phyloP scores from a whole-genome alignment of 2,113 vertebrate species.

The Dicaeum eximium region DNA sequence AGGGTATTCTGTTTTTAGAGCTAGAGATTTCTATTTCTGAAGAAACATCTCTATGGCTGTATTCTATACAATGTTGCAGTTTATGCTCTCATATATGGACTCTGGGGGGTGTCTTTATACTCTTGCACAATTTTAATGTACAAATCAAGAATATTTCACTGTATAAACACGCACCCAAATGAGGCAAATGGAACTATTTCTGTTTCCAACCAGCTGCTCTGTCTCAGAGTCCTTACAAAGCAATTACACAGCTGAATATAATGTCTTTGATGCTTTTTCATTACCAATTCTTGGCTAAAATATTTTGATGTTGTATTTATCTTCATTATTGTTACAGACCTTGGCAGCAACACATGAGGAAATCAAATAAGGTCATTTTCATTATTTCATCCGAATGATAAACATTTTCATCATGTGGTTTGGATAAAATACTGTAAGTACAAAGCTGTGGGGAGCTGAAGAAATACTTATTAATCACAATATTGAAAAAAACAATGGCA shows the following conservation, averaged over 20 bases:
- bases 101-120: background rate
- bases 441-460: background rate
- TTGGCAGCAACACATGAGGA: background rate
- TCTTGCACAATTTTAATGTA: background rate
- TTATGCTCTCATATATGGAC: background rate
- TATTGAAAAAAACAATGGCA: background rate
- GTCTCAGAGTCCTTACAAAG: background rate
- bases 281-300: background rate
- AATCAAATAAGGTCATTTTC: background rate
- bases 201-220: background rate
- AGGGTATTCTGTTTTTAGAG: background rate
- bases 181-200: background rate
- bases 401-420: background rate
- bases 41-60: background rate
- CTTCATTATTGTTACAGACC: background rate
- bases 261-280: background rate
- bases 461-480: background rate
- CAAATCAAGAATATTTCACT: background rate
- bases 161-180: background rate
- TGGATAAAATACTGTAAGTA: background rate
- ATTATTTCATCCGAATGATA: background rate
- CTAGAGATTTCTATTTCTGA: background rate
- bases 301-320: background rate
- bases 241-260: background rate
- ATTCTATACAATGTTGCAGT: background rate